Evolutionary conservation across 2,113 vertebrate genomes (phyloP).

Genomic region (Daubentonia madagascariensis): DNA sequence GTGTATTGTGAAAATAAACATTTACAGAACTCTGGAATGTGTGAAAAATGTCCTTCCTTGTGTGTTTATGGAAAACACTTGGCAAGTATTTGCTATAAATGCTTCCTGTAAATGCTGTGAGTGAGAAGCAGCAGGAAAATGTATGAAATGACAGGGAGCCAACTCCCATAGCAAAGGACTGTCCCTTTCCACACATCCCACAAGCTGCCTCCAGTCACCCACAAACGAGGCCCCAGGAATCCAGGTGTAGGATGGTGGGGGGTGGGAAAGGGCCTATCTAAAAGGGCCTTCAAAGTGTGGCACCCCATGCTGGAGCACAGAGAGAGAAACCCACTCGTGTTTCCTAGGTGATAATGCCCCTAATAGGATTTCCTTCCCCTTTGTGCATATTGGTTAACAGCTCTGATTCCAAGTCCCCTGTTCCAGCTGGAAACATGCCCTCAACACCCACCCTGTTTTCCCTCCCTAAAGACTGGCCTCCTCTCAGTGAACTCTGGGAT

Average conservation of each 20-base stretch:
- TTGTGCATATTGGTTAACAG: accelerated
- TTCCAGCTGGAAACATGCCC: neutral
- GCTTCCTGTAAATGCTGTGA: conserved; percentile 34
- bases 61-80: conserved; percentile 64
- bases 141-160: neutral
- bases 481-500: neutral
- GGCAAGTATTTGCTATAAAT: conserved; percentile 52
- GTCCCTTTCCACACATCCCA: neutral
- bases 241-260: accelerated
- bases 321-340: neutral
- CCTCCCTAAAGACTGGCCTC: neutral
- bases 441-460: accelerated
- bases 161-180: neutral
- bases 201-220: neutral
- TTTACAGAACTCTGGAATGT: neutral
- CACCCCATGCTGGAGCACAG: neutral
- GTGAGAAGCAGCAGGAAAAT: conserved; percentile 29
- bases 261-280: no score
- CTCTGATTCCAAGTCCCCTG: neutral
- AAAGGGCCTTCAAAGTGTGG: neutral
- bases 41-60: conserved; percentile 41
- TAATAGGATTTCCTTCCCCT: neutral
- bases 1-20: conserved; percentile 27
- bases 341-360: neutral
- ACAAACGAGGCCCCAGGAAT: accelerated